Evolutionary conservation across 2,888 invertebrate species (phyloP), one percentile per base, ranked within the genome.

Genomic region (Lepidocyrtinus sp.): DNA sequence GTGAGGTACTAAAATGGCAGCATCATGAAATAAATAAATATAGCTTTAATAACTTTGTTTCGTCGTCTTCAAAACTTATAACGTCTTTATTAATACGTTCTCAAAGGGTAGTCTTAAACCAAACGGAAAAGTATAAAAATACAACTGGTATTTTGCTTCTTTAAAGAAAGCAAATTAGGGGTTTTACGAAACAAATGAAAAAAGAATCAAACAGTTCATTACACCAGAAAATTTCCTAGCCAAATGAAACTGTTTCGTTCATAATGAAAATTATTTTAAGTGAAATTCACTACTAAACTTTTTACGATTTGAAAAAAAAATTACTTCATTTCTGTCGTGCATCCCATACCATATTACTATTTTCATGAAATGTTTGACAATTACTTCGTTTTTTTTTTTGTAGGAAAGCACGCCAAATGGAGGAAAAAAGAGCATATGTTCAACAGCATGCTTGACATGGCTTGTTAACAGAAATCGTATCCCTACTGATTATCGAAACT

Each of bases 361-460:
- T 17, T n/a, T 55, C 55, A 55, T 55, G 17, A 55, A n/a, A n/a
- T 12, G 15, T 55, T 55, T 55, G 55, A 55, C 55, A 55, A 55
- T 55, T 55, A 55, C 55, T 55, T 55, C 17, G 7, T 55, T n/a
- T 55, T 9, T 55, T 55, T 55, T 55, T 55, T 55, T 36, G 55
- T 3, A 55, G 55, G 55, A 55, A 55, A n/a, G 15, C 55, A 17
- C 17, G 68, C 19, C 7, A 70, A 26, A 70, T 50, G 62, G 50
- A n/a, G 63, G 67, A 69, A 68, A 75, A 69, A 75, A 63, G 36
- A 72, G 65, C 77, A 77, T 77, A 50, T 77, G 77, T 67, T 77
- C 21, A 71, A 67, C 72, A 72, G 19, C 77, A 77, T 77, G 77
- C 67, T 68, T 22, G 22, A 61, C 68, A 74, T 68, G 67, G 64